These are phyloP conservation scores for Calephelis virginiensis DNA, from an alignment of 1,140 invertebrate species.

Conservation along the genomic window DNA sequence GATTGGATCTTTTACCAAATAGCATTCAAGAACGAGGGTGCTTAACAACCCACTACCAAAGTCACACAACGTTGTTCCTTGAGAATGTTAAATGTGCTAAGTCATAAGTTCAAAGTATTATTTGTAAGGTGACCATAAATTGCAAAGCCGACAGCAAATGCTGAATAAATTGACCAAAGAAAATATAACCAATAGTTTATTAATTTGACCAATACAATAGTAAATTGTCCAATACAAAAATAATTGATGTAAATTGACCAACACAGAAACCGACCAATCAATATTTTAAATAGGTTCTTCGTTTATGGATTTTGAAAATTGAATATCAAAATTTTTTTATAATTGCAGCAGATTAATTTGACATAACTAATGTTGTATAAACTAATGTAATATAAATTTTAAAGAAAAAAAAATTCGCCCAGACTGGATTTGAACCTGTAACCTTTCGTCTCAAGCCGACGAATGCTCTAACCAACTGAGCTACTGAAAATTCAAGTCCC, in stretches of 20 bases:
- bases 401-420: too few relatives aligned
- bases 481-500: too few relatives aligned
- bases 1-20: constrained; percentile 95
- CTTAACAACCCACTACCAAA: constrained; percentile 49
- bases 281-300: not conserved
- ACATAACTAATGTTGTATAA: too few relatives aligned
- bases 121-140: constrained; percentile 15
- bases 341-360: not conserved
- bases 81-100: constrained; percentile 4
- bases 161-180: not conserved
- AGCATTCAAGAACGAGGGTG: constrained; percentile 67
- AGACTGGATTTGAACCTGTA: too few relatives aligned
- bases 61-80: not conserved
- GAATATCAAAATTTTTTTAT: not conserved
- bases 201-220: not conserved
- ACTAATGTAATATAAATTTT: too few relatives aligned
- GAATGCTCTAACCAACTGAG: too few relatives aligned
- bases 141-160: constrained; percentile 18
- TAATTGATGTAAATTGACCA: not conserved
- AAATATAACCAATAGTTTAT: not conserved
- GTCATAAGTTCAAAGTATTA: constrained; percentile 17
- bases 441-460: too few relatives aligned
- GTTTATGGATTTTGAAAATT: too few relatives aligned
- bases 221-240: constrained; percentile 5
- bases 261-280: not conserved